Evolutionary conservation across 2,113 vertebrate genomes (phyloP).

Genomic region (Ameiurus melas): DNA sequence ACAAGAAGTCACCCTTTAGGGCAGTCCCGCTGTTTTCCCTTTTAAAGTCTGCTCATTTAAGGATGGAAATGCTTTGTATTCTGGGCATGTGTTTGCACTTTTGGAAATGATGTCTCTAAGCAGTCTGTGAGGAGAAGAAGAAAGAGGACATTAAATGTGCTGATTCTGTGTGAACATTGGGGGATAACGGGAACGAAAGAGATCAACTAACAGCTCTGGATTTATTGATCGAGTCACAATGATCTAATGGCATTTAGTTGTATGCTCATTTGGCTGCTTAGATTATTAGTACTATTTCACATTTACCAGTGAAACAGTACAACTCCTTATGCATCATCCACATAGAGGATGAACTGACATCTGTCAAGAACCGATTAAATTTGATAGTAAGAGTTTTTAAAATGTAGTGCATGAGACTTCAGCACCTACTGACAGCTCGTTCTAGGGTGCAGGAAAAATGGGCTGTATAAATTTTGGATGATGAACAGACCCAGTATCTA

Average conservation of each 20-base stretch:
- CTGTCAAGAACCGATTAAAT: slow-evolving; percentile 25
- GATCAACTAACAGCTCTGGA: neutral
- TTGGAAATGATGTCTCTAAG: slow-evolving; percentile 28
- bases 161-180: slow-evolving; percentile 5
- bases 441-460: slow-evolving; percentile 39
- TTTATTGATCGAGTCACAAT: neutral
- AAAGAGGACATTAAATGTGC: slow-evolving; percentile 20
- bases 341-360: slow-evolving; percentile 20
- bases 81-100: slow-evolving; percentile 30
- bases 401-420: slow-evolving; percentile 25
- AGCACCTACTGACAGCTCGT: slow-evolving; percentile 40
- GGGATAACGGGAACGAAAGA: neutral
- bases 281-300: neutral
- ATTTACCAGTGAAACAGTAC: slow-evolving; percentile 9
- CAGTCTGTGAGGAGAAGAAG: neutral
- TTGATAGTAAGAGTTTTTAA: slow-evolving; percentile 35
- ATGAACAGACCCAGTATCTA: slow-evolving; percentile 52
- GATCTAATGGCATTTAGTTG: neutral
- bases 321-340: neutral
- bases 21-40: slow-evolving; percentile 3
- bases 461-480: slow-evolving; percentile 54
- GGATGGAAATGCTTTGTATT: slow-evolving; percentile 26
- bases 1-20: slow-evolving; percentile 38
- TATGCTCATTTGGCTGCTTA: neutral
- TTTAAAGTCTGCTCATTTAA: slow-evolving; percentile 32